These are phyloP conservation scores for Carcinoscorpius rotundicauda DNA, from an alignment of 1,140 invertebrate genomes.

Conservation along the genomic window DNA sequence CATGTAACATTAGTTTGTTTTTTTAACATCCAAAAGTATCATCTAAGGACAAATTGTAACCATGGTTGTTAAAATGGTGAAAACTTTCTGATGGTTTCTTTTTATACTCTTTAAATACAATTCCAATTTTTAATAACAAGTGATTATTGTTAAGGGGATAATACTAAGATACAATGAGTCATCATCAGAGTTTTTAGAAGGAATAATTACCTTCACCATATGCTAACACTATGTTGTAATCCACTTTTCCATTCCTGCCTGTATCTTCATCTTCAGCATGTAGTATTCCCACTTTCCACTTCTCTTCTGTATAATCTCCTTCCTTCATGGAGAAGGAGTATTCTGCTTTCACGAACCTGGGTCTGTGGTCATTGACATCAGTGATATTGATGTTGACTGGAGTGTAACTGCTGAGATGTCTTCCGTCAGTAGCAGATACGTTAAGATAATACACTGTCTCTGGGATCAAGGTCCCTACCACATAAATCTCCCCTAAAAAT, in stretches of 20 bases:
- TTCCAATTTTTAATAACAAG: too few relatives aligned
- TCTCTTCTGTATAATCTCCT: slow-evolving; percentile 43
- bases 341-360: slow-evolving; percentile 61
- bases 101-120: too few relatives aligned
- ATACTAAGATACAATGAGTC: too few relatives aligned
- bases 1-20: too few relatives aligned
- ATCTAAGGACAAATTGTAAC: too few relatives aligned
- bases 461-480: slow-evolving; percentile 57
- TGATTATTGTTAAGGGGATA: too few relatives aligned
- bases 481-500: slow-evolving; percentile 43
- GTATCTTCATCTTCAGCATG: slow-evolving; percentile 55
- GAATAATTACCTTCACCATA: not conserved
- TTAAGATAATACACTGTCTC: slow-evolving; percentile 63
- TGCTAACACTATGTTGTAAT: slow-evolving; percentile 25
- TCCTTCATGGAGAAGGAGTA: slow-evolving; percentile 74
- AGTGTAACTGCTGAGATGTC: slow-evolving; percentile 51
- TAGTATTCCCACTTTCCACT: slow-evolving; percentile 41
- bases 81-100: too few relatives aligned
- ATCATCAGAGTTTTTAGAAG: too few relatives aligned
- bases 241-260: slow-evolving; percentile 32
- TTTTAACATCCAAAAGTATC: too few relatives aligned
- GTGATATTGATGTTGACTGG: slow-evolving; percentile 51
- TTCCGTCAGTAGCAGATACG: slow-evolving; percentile 58
- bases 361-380: slow-evolving; percentile 77
- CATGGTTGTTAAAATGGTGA: too few relatives aligned